Conservation (phyloP, 1,140 invertebrate genomes). For the Cydia amplana region DNA sequence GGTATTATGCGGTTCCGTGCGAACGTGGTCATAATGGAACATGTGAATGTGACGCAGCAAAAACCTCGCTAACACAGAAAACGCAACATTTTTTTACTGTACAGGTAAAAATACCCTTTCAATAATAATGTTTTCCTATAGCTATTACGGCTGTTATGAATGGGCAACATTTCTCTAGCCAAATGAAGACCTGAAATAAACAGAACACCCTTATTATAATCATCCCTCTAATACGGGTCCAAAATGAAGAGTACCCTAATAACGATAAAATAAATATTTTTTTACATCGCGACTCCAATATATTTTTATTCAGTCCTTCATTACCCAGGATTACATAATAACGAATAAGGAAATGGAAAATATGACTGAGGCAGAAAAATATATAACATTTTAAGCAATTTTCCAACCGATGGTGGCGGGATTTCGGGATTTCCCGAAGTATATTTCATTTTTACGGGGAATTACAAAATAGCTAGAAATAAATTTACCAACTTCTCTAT, state of each 20-base stretch:
- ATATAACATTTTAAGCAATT: neutral
- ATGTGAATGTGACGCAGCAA: no score
- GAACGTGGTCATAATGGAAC: no score
- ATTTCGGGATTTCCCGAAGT: neutral
- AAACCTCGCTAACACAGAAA: no score
- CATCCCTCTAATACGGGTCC: neutral
- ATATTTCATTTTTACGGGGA: neutral
- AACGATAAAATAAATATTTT: neutral
- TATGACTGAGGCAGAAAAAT: neutral
- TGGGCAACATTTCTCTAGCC: no score
- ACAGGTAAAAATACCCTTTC: no score
- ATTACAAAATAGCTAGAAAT: neutral
- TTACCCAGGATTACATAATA: constrained; percentile 4
- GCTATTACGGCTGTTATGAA: no score
- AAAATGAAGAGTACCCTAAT: neutral
- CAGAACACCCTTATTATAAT: neutral
- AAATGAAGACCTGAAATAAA: neutral
- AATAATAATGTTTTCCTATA: no score
- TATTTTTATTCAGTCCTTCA: neutral
- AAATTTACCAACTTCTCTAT: neutral
- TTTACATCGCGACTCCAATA: neutral
- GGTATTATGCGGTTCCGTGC: no score
- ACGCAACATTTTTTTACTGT: no score
- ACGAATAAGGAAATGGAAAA: constrained; percentile 9
- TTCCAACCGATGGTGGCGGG: neutral